These are phyloP conservation scores for Poicephalus meyeri DNA, from an alignment of 2,113 vertebrate species.

Conservation along the genomic window DNA sequence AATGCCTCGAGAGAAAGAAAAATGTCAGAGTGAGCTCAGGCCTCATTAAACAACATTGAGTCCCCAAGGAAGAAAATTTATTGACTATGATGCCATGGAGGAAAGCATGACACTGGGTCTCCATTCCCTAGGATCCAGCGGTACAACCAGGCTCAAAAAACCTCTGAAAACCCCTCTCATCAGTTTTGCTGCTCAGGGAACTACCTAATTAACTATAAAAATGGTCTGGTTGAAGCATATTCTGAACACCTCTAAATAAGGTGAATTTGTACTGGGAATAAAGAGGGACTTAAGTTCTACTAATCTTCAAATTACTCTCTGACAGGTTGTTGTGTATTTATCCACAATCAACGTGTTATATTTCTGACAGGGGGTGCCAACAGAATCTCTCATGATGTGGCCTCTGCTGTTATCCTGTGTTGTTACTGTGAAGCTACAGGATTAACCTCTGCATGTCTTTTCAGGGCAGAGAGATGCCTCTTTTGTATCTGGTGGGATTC, in stretches of 20 bases:
- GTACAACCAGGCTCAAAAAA: not conserved
- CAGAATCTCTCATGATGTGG: not conserved
- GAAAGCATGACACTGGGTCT: not conserved
- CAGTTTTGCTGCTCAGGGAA: not conserved
- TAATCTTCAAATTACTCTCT: not conserved
- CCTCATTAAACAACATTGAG: not conserved
- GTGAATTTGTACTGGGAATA: not conserved
- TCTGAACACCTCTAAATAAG: not conserved
- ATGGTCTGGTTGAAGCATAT: not conserved
- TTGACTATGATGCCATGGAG: not conserved
- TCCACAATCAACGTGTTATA: not conserved
- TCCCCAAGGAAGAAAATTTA: not conserved
- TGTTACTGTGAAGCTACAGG: not conserved
- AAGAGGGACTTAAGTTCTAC: not conserved
- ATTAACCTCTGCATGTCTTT: not conserved
- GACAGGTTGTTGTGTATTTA: not conserved
- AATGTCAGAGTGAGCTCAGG: not conserved
- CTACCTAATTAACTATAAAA: not conserved
- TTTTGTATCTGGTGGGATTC: not conserved
- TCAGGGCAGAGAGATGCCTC: not conserved
- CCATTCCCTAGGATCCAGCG: not conserved
- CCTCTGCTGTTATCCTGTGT: not conserved
- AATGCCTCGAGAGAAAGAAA: not conserved
- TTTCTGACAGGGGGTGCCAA: not conserved
- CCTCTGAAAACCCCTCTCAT: not conserved